Evolutionary conservation across 2,797 vertebrate genomes (phyloP).

Genomic region (Sphaeramia orbicularis): DNA sequence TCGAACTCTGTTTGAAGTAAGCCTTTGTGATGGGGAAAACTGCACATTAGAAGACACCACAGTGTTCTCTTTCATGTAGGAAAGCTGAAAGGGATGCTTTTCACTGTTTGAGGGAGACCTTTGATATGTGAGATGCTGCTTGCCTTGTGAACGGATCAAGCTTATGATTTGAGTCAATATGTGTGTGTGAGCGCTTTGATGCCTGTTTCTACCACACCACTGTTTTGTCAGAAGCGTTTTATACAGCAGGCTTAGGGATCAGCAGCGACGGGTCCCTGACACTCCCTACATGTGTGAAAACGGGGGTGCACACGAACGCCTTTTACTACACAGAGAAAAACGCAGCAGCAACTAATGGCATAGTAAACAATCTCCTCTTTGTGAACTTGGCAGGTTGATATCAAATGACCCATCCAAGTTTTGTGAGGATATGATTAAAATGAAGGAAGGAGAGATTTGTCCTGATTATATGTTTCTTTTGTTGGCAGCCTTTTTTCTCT

Average conservation of each 20-base stretch:
- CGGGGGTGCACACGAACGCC: background rate
- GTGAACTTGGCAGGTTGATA: slow-evolving; percentile 15
- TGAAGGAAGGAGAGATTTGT: slow-evolving; percentile 45
- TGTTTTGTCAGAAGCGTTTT: slow-evolving; percentile 59
- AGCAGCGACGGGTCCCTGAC: slow-evolving; percentile 6
- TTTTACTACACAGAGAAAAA: background rate
- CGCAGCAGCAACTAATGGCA: slow-evolving; percentile 1
- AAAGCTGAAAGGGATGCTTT: slow-evolving; percentile 77
- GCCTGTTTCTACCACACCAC: slow-evolving; percentile 55
- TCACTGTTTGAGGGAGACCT: slow-evolving; percentile 78
- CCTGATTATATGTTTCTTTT: slow-evolving; percentile 56
- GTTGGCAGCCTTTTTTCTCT: slow-evolving; percentile 36
- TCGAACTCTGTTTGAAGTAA: slow-evolving; percentile 70
- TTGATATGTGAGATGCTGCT: slow-evolving; percentile 83
- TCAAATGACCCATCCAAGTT: background rate
- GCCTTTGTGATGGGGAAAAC: slow-evolving; percentile 57
- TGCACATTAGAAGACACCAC: slow-evolving; percentile 70
- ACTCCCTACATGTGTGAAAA: slow-evolving; percentile 22
- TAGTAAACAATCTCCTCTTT: slow-evolving; percentile 11
- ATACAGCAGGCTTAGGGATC: slow-evolving; percentile 33
- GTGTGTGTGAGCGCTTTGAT: slow-evolving; percentile 63
- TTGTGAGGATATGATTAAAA: slow-evolving; percentile 41
- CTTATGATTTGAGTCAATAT: slow-evolving; percentile 73
- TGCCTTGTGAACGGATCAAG: slow-evolving; percentile 75
- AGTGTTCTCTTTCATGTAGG: slow-evolving; percentile 80